phyloP scores from a whole-genome alignment of 92 coral and sea anemone species.

The Muricea muricata region DNA sequence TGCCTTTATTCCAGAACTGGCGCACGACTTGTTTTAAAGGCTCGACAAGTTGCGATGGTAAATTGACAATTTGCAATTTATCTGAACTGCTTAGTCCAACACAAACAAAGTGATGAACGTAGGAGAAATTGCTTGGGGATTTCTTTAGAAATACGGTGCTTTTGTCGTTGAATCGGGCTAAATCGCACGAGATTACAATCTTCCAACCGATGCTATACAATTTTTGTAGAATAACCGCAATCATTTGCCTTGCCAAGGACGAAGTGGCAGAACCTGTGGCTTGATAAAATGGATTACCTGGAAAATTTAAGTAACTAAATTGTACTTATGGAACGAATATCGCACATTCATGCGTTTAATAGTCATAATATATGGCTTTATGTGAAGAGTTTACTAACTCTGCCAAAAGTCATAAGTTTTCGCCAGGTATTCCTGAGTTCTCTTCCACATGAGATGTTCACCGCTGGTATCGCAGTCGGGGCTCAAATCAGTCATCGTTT shows the following conservation, averaged over 20 bases:
- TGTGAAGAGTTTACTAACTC: no score
- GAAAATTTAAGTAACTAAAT: background rate
- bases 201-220: slow-evolving; percentile 64
- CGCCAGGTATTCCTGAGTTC: no score
- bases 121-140: slow-evolving; percentile 12
- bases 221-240: slow-evolving; percentile 58
- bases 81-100: slow-evolving; percentile 70
- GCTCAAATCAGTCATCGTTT: no score
- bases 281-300: slow-evolving; percentile 20
- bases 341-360: no score
- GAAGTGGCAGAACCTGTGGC: slow-evolving; percentile 3
- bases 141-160: slow-evolving; percentile 60
- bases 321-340: background rate
- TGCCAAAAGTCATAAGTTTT: no score
- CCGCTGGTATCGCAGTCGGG: no score
- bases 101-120: slow-evolving; percentile 54
- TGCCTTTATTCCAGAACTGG: slow-evolving; percentile 58
- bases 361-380: no score
- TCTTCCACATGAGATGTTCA: no score
- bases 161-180: slow-evolving; percentile 50
- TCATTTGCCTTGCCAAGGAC: slow-evolving; percentile 48
- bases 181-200: slow-evolving; percentile 42
- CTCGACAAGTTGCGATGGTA: slow-evolving; percentile 50
- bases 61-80: slow-evolving; percentile 59
- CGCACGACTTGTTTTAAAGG: slow-evolving; percentile 46